phyloP scores from a whole-genome alignment of 2,797 vertebrate genomes.

The Euphonia xanthogaster region DNA sequence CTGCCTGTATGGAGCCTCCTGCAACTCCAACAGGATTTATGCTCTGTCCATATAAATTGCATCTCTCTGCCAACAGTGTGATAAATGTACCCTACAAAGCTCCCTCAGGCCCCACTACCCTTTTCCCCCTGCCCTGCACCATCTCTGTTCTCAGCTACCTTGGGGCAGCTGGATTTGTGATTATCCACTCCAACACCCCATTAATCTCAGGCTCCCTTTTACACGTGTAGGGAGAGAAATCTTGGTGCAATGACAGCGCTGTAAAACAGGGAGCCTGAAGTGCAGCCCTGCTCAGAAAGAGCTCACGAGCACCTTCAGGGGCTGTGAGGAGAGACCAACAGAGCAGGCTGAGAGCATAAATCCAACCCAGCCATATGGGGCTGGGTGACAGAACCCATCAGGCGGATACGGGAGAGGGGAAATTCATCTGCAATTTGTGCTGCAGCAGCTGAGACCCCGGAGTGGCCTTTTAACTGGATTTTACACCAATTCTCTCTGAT shows the following conservation, averaged over 20 bases:
- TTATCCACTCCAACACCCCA: slow-evolving; percentile 20
- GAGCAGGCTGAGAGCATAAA: slow-evolving; percentile 19
- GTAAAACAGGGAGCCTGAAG: slow-evolving; percentile 32
- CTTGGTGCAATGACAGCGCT: background rate
- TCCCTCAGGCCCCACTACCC: slow-evolving; percentile 21
- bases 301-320: background rate
- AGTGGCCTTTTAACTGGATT: slow-evolving; percentile 62
- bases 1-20: background rate
- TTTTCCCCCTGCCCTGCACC: background rate
- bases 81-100: background rate
- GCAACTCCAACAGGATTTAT: slow-evolving; percentile 34
- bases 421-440: slow-evolving; percentile 17
- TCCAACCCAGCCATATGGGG: background rate
- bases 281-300: background rate
- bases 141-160: slow-evolving; percentile 31
- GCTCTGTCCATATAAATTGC: background rate
- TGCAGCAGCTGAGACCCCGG: slow-evolving; percentile 18
- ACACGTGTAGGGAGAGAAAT: background rate
- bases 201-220: slow-evolving; percentile 49
- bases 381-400: slow-evolving; percentile 34
- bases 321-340: background rate
- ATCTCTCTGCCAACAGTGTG: background rate
- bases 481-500: slow-evolving; percentile 59
- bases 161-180: slow-evolving; percentile 60
- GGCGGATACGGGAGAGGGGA: background rate